Evolutionary conservation across 1,140 invertebrate species (phyloP).

Genomic region (Euura lappo): DNA sequence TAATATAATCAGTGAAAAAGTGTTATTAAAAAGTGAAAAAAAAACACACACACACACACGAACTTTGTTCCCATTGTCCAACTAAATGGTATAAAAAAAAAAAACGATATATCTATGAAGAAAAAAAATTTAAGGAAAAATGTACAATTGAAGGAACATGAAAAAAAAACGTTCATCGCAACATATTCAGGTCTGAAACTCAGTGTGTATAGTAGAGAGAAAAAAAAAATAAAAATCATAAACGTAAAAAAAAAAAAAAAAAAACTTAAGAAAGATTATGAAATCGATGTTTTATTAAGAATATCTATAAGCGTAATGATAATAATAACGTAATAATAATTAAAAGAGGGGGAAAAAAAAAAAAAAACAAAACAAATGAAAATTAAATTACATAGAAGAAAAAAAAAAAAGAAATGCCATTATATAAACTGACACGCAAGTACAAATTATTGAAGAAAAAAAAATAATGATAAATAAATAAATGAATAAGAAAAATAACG

Average conservation of each 20-base stretch:
- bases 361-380: neutral
- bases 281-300: conserved; percentile 47
- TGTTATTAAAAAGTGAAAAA: too few relatives aligned
- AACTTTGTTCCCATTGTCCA: too few relatives aligned
- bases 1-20: too few relatives aligned
- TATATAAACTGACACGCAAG: conserved; percentile 58
- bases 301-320: conserved; percentile 18
- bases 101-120: conserved; percentile 17
- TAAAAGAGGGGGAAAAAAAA: too few relatives aligned
- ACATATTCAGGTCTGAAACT: conserved; percentile 56
- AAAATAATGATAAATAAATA: too few relatives aligned
- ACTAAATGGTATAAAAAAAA: too few relatives aligned
- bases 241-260: too few relatives aligned
- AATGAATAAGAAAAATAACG: too few relatives aligned
- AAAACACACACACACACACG: too few relatives aligned
- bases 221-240: conserved; percentile 33
- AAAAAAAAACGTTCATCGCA: conserved; percentile 47
- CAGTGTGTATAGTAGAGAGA: conserved; percentile 36
- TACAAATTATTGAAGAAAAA: conserved; percentile 57
- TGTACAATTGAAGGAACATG: too few relatives aligned
- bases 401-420: conserved; percentile 45
- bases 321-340: too few relatives aligned
- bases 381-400: neutral
- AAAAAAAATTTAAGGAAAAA: conserved; percentile 3
- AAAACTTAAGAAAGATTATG: too few relatives aligned